Base-by-base conservation (phyloP, 2,888 invertebrate genomes). In the Diarsia dahlii region DNA sequence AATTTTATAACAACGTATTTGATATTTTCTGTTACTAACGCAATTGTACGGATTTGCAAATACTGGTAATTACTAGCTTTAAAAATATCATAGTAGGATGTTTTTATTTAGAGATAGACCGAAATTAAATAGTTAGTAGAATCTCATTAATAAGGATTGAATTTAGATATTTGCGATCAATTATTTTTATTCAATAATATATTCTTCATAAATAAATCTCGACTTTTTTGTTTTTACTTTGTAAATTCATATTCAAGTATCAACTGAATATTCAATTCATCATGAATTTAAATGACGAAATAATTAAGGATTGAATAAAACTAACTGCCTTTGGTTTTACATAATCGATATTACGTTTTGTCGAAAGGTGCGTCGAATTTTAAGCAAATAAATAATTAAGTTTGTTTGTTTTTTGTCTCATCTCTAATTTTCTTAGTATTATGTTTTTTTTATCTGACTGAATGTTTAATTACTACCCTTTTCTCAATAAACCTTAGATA, bases 181-280 rank as follows among this genome's bases (percentile, higher is more conserved):
- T 80, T 18, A 28, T 28, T 28, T 28, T 28, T 28, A n/a, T n/a
- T n/a, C n/a, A n/a, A n/a, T n/a, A n/a, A n/a, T n/a, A n/a, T n/a
- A n/a, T n/a, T n/a, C n/a, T n/a, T 74, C 20, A 28, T 50, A 28
- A 62, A 63, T 81, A 56, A 62, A 46, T 54, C 23, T 23, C 1
- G 39, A 45, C 0, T 34, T 34, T 66, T n/a, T n/a, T n/a, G n/a
- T n/a, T n/a, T n/a, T 48, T 15, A 46, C 2, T n/a, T n/a, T 18
- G 6, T 18, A 34, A 9, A 48, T 39, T 60, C 12, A 0, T 39
- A 28, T 66, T 62, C 54, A 39, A 39, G 28, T 58, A 60, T 34
- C 28, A 60, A 56, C 50, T 52, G 50, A 28, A 50, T 79, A 81
- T 56, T 67, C 23, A 4, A 45, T 67, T 56, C 13, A 46, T 52